Evolutionary conservation across 2,888 invertebrate species (phyloP).

Genomic region (Tachystola acroxantha): DNA sequence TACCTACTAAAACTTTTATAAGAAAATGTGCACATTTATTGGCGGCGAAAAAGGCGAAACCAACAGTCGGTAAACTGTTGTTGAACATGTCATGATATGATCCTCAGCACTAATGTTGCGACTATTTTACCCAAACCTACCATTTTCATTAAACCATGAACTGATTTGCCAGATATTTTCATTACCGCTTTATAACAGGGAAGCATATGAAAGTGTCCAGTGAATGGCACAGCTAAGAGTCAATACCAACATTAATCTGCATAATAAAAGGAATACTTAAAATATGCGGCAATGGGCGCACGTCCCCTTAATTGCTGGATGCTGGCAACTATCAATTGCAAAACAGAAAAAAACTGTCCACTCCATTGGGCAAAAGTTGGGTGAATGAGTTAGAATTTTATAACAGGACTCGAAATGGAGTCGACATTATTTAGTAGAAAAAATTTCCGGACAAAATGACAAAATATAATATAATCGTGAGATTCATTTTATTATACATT

Average conservation of each 20-base stretch:
- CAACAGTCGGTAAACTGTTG: too few relatives aligned
- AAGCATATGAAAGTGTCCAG: conserved; percentile 14
- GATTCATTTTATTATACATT: too few relatives aligned
- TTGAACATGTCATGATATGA: too few relatives aligned
- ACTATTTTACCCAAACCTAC: too few relatives aligned
- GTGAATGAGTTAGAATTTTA: conserved; percentile 50
- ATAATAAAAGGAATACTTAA: conserved; percentile 69
- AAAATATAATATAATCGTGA: too few relatives aligned
- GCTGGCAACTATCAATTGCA: conserved; percentile 68
- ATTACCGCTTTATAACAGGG: neutral
- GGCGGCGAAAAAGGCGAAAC: too few relatives aligned
- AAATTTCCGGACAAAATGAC: too few relatives aligned
- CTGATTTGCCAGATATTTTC: neutral
- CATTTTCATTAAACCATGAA: too few relatives aligned
- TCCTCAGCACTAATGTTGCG: too few relatives aligned
- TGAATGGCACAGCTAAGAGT: conserved; percentile 36
- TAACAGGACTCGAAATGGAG: conserved; percentile 29
- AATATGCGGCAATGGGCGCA: conserved; percentile 55
- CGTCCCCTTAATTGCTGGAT: conserved; percentile 63
- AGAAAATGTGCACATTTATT: too few relatives aligned
- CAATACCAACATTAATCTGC: conserved; percentile 67
- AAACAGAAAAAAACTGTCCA: conserved; percentile 68
- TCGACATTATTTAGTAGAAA: too few relatives aligned
- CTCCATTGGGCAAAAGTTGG: conserved; percentile 49
- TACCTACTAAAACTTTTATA: too few relatives aligned